Conservation (phyloP, 2,113 vertebrate species). For the Nannospalax galili region DNA sequence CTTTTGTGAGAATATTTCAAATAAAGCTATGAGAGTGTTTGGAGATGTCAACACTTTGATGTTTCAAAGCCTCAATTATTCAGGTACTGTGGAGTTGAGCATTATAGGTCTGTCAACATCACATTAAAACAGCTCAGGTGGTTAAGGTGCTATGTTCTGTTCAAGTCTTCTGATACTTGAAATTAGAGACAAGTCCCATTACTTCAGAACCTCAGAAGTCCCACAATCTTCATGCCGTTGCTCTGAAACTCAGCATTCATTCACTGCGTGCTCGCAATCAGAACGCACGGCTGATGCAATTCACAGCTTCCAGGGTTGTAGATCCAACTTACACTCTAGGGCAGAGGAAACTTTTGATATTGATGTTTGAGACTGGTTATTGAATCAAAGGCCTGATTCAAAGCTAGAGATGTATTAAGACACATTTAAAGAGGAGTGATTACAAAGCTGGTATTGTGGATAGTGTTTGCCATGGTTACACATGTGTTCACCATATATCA, state of each 20-base stretch:
- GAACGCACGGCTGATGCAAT: conserved; percentile 77
- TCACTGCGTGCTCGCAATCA: conserved; percentile 82
- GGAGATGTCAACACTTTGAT: conserved; percentile 88
- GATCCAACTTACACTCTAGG: conserved; percentile 77
- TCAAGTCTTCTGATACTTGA: conserved; percentile 84
- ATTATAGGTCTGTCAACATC: conserved; percentile 84
- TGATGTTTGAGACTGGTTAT: conserved; percentile 68
- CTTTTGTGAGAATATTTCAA: conserved; percentile 85
- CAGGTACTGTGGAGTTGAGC: conserved; percentile 84
- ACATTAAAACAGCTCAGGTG: conserved; percentile 83
- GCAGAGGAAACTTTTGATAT: conserved; percentile 65
- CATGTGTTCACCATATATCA: background rate
- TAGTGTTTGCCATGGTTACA: conserved; percentile 2
- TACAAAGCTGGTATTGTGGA: conserved; percentile 42
- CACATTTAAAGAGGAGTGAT: conserved; percentile 39
- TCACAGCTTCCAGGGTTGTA: conserved; percentile 75
- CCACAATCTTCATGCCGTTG: conserved; percentile 75
- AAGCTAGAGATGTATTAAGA: conserved; percentile 39
- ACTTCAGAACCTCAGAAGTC: conserved; percentile 82
- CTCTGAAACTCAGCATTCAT: conserved; percentile 77
- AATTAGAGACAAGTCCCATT: conserved; percentile 85
- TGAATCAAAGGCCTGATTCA: conserved; percentile 63
- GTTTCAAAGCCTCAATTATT: conserved; percentile 89
- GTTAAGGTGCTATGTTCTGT: conserved; percentile 84
- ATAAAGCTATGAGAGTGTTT: conserved; percentile 86